These are phyloP conservation scores for Drosophila atroscutellata DNA, from an alignment of 2,888 invertebrate species.

Conservation along the genomic window DNA sequence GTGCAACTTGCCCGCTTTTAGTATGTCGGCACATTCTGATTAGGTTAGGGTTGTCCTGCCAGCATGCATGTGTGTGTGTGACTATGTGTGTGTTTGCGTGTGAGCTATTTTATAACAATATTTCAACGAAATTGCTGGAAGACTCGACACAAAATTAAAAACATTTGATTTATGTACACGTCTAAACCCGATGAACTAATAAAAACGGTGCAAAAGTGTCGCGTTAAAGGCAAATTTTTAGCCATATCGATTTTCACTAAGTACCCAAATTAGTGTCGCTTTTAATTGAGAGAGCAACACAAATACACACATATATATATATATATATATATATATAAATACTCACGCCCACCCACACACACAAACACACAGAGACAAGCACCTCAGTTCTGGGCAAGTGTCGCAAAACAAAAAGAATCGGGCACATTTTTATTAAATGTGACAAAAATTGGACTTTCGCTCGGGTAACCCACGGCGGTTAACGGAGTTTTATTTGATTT, in stretches of 20 bases:
- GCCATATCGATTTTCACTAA: slow-evolving; percentile 73
- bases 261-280: slow-evolving; percentile 59
- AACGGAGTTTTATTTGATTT: slow-evolving; percentile 10
- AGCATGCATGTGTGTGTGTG: slow-evolving; percentile 25
- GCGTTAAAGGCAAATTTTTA: slow-evolving; percentile 31
- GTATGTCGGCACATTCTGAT: slow-evolving; percentile 64
- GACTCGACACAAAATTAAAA: slow-evolving; percentile 4
- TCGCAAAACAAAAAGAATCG: slow-evolving; percentile 19
- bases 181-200: not conserved
- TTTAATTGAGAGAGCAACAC: slow-evolving; percentile 62
- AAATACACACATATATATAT: slow-evolving; percentile 7
- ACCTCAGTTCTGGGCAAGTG: slow-evolving; percentile 46
- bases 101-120: slow-evolving; percentile 41
- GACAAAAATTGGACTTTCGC: slow-evolving; percentile 52
- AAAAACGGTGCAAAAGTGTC: slow-evolving; percentile 13
- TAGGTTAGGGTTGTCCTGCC: slow-evolving; percentile 72
- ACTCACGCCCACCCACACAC: slow-evolving; percentile 20
- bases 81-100: slow-evolving; percentile 14
- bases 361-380: slow-evolving; percentile 6
- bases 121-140: slow-evolving; percentile 18
- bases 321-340: not conserved
- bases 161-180: not conserved
- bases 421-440: slow-evolving; percentile 44
- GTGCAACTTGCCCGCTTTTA: slow-evolving; percentile 38
- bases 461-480: slow-evolving; percentile 12